phyloP scores from a whole-genome alignment of 2,888 invertebrate genomes.

The Alitta virens region DNA sequence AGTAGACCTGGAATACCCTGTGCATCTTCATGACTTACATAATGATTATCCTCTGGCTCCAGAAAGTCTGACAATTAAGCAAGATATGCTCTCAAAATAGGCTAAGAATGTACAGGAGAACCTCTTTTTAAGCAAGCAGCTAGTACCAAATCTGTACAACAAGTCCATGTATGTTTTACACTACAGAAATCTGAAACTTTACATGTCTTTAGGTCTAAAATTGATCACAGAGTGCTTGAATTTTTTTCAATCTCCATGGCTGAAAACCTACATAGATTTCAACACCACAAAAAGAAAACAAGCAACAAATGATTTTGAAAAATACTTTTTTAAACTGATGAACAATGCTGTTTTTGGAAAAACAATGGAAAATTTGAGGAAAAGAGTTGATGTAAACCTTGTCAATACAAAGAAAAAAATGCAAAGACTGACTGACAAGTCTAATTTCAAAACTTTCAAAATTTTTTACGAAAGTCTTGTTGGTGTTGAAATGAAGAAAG shows the following conservation, averaged over 20 bases:
- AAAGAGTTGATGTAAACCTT: slow-evolving; percentile 46
- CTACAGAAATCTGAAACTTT: not conserved
- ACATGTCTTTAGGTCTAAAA: not conserved
- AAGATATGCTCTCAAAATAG: not conserved
- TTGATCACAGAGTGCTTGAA: slow-evolving; percentile 4
- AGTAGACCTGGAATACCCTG: slow-evolving; percentile 57
- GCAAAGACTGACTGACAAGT: slow-evolving; percentile 11
- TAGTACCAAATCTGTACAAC: not conserved
- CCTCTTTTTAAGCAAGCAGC: not conserved
- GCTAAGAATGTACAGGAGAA: not conserved
- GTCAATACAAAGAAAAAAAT: slow-evolving; percentile 3
- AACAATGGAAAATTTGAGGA: slow-evolving; percentile 57
- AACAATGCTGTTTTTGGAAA: slow-evolving; percentile 51
- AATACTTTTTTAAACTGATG: slow-evolving; percentile 41
- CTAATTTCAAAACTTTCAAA: slow-evolving; percentile 20
- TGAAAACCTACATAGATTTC: slow-evolving; percentile 38
- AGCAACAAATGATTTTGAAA: slow-evolving; percentile 47
- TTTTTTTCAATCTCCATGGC: no score
- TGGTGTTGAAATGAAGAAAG: slow-evolving; percentile 39
- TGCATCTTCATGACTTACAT: slow-evolving; percentile 41
- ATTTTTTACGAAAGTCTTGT: slow-evolving; percentile 50
- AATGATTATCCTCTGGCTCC: slow-evolving; percentile 41
- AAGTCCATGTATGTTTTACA: not conserved
- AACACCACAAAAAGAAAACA: slow-evolving; percentile 34
- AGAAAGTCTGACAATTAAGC: slow-evolving; percentile 21